Evolutionary conservation across 35 echinoderm and acorn worm genomes (phyloP), one percentile per base, ranked within the genome.

Genomic region (Ptychodera flava): DNA sequence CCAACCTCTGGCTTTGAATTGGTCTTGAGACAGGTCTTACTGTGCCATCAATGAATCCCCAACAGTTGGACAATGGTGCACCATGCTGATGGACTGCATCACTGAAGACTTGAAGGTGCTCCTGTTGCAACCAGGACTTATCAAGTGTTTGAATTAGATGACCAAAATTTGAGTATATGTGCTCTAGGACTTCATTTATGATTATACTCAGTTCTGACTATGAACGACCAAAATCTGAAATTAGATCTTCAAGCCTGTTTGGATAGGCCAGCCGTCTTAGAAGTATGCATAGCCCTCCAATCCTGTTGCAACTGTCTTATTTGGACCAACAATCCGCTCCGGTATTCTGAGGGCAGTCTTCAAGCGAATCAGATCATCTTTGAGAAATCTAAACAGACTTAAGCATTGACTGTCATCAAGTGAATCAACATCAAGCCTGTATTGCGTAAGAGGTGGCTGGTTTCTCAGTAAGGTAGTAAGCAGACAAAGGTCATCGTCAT

Each of bases 41-140:
- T 29, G 85, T 92, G 0, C 90, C 90, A 83, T 92, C 90, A 15
- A 88, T 32, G 78, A 92, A 88, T 0, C 85, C 90, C 85, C 83
- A 90, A 79, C 89, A 90, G 77, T 90, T 90, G 53, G n/a, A 0
- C 1, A 87, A 77, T 77, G 89, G 30, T 0, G 80, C 91, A 15
- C 91, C 91, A 78, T 92, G 83, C 0, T 6, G 0, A 30, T 82
- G 52, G 30, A 92, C 37, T 10, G 79, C 79, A 30, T 87, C 79
- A 1, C 85, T 15, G 83, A n/a, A 92, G 1, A 1, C 83, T 38
- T 30, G 35, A 0, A 92, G 83, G 16, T 78, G 37, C 0, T 88
- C 30, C 29, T 16, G 31, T 1, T 34, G 28, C 1, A 92, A 33
- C 90, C 85, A 92, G n/a, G 33, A 34, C 45, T 84, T 35, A 35